phyloP scores from a whole-genome alignment of 2,888 invertebrate genomes.

The Rhingia campestris region DNA sequence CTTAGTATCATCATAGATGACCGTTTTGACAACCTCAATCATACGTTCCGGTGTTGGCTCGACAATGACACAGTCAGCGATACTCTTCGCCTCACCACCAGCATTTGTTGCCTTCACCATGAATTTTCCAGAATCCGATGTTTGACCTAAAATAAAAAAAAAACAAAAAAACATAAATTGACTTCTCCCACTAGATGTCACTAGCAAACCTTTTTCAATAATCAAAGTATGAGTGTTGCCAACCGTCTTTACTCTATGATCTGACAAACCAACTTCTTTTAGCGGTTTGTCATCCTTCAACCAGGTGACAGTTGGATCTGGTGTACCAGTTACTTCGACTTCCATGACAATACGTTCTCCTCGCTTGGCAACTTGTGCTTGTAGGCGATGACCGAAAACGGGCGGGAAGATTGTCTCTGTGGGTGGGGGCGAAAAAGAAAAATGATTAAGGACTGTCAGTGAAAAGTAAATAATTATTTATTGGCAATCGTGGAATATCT shows the following conservation, averaged over 20 bases:
- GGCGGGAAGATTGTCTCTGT: constrained; percentile 91
- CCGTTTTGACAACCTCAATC: constrained; percentile 87
- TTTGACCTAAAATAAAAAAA: constrained; percentile 84
- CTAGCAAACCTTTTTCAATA: constrained; percentile 87
- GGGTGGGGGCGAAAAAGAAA: not conserved
- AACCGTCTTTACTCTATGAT: constrained; percentile 85
- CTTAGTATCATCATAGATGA: constrained; percentile 85
- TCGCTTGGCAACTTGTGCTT: constrained; percentile 89
- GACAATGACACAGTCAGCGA: constrained; percentile 89
- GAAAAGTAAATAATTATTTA: constrained; percentile 14
- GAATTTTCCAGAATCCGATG: constrained; percentile 89
- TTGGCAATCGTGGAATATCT: constrained; percentile 16
- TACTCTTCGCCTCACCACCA: constrained; percentile 92
- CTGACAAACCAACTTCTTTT: constrained; percentile 84
- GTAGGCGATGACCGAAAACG: constrained; percentile 90
- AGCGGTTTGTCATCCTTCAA: constrained; percentile 88
- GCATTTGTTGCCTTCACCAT: constrained; percentile 89
- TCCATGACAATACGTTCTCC: constrained; percentile 89
- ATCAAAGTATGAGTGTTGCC: constrained; percentile 88
- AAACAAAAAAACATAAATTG: not conserved
- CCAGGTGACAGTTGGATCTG: constrained; percentile 89
- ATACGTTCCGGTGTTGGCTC: constrained; percentile 88
- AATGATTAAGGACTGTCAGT: constrained; percentile 8
- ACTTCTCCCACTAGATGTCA: not conserved
- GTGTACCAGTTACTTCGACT: constrained; percentile 90